These are phyloP conservation scores for Daboia siamensis DNA, from an alignment of 2,113 vertebrate genomes.

Conservation along the genomic window DNA sequence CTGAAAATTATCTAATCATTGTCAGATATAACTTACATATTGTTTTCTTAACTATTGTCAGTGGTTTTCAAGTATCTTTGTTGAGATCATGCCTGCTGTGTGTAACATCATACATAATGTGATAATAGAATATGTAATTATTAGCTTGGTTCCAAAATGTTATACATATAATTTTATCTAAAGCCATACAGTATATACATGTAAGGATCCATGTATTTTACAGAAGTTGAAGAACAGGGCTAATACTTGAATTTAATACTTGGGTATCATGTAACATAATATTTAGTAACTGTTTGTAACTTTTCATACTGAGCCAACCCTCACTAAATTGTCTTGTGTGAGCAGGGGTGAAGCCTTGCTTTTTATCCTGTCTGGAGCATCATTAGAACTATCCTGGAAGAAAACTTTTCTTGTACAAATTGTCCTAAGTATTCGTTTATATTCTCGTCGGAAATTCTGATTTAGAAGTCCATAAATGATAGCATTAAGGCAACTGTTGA, in stretches of 20 bases:
- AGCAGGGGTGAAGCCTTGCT: conserved; percentile 87
- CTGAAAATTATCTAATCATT: background rate
- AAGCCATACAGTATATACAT: conserved; percentile 44
- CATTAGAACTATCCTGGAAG: conserved; percentile 87
- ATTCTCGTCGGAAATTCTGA: conserved; percentile 95
- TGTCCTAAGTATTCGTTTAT: conserved; percentile 86
- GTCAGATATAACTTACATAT: background rate
- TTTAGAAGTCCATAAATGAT: conserved; percentile 95
- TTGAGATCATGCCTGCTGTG: conserved; percentile 5
- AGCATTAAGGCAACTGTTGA: conserved; percentile 99
- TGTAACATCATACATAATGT: background rate
- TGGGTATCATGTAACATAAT: conserved; percentile 18
- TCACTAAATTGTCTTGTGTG: conserved; percentile 88
- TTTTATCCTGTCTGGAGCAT: conserved; percentile 80
- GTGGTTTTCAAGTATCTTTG: background rate
- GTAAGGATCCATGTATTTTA: conserved; percentile 31
- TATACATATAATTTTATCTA: conserved; percentile 42
- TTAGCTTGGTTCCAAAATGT: conserved; percentile 43
- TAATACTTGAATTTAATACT: conserved; percentile 31
- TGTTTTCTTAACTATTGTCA: background rate
- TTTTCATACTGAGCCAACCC: conserved; percentile 88
- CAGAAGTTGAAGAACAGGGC: conserved; percentile 25
- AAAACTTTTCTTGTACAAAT: conserved; percentile 86
- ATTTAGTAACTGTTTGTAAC: background rate
- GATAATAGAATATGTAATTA: conserved; percentile 7